Percentiles rank a stretch among this genome's conserved stretches.
Evolutionary conservation across 2,113 vertebrate genomes (phyloP).

Genomic region (Haemorhous mexicanus): DNA sequence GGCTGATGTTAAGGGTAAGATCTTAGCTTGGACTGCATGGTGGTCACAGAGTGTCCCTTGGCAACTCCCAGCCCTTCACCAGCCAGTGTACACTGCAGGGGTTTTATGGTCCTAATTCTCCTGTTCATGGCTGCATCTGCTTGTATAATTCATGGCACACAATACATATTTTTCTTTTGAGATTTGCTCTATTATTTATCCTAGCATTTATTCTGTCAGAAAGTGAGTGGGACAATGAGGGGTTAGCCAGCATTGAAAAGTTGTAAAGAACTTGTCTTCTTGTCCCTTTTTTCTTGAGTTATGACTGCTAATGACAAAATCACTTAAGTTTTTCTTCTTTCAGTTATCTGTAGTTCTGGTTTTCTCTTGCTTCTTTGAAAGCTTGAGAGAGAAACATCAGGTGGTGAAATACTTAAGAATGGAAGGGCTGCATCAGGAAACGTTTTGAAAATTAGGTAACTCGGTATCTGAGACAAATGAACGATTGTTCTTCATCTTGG

Average conservation of each 20-base stretch:
- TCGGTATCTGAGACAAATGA: slow-evolving; percentile 41
- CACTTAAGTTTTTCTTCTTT: not conserved
- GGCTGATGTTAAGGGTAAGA: not conserved
- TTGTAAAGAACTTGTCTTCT: not conserved
- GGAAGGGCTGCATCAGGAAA: slow-evolving; percentile 18
- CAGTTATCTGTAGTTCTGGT: not conserved
- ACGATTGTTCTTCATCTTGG: slow-evolving; percentile 21
- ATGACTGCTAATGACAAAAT: not conserved
- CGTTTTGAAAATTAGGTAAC: slow-evolving; percentile 32
- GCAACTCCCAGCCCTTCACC: not conserved
- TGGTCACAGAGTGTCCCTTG: not conserved
- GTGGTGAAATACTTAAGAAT: slow-evolving; percentile 37
- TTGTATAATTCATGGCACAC: slow-evolving; percentile 21
- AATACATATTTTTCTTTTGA: slow-evolving; percentile 9
- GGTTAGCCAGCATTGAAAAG: not conserved
- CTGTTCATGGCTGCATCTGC: not conserved
- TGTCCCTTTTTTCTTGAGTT: not conserved
- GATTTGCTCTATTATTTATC: not conserved
- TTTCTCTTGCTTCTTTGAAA: slow-evolving; percentile 1
- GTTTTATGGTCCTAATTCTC: not conserved
- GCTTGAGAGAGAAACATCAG: not conserved
- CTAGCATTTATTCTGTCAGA: not conserved
- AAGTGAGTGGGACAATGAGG: not conserved
- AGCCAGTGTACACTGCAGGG: not conserved
- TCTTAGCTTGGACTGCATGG: not conserved